phyloP scores from a whole-genome alignment of 2,113 vertebrate genomes.

The Notiomystis cincta region DNA sequence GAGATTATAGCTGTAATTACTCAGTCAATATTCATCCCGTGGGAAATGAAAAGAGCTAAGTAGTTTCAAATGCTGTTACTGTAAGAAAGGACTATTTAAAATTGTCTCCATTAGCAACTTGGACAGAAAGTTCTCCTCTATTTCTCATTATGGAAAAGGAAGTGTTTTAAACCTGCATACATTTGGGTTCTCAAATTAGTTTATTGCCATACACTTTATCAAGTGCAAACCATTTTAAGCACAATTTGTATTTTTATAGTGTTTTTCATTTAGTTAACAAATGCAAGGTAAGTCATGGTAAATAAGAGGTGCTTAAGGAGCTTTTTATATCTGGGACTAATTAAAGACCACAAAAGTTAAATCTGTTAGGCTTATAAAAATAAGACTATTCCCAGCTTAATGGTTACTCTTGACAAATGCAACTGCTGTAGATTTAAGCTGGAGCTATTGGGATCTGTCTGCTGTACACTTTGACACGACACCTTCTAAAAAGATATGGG shows the following conservation, averaged over 20 bases:
- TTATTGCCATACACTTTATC: not conserved
- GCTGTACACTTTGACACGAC: not conserved
- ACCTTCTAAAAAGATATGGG: accelerated
- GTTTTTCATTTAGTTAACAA: not conserved
- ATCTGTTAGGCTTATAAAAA: not conserved
- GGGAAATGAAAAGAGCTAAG: not conserved
- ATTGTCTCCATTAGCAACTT: not conserved
- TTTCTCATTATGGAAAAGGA: not conserved
- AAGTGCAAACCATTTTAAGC: not conserved
- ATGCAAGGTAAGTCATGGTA: not conserved
- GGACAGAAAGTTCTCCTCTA: not conserved
- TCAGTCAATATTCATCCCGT: not conserved
- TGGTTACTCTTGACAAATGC: not conserved
- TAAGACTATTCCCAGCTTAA: not conserved
- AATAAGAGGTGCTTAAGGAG: not conserved
- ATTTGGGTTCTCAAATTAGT: not conserved
- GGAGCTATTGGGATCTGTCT: not conserved
- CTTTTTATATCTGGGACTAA: not conserved
- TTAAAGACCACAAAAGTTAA: not conserved
- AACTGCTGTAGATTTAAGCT: not conserved
- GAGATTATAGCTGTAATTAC: conserved; percentile 15
- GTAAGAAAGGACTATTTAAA: not conserved
- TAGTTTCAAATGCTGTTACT: not conserved
- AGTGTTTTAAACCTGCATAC: not conserved
- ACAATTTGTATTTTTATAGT: not conserved